Base-by-base conservation (phyloP, 2,113 vertebrate genomes). In the Nestor notabilis region DNA sequence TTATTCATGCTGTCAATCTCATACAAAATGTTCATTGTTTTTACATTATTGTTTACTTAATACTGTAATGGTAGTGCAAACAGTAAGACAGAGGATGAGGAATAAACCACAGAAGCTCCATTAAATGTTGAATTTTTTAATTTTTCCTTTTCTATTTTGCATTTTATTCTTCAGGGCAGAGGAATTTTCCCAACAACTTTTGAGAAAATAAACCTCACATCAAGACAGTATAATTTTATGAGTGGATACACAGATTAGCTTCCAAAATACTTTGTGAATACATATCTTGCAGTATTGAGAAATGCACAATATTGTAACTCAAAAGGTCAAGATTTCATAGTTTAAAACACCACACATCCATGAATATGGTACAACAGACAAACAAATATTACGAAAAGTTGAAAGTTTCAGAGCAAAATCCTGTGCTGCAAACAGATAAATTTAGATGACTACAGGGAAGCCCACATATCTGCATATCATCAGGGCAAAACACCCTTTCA, bases 151-250 rank as follows among this genome's bases (percentile, higher is more conserved):
- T 53, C 61, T 41, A 91, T 49, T 74, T 88, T 55, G 12, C 27
- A 63, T 86, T 83, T 83, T 90, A 19, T 61, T 93, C 46, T 89
- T 81, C 80, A 92, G 60, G 10, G 68, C 91, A 68, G 23, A 78
- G 43, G 49, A 91, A 81, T 49, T 82, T 61, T 23, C 33, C 19
- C 9, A 49, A 27, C 41, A 68, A 78, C 68, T 75, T 1, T 55
- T 75, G 18, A 89, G 83, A 89, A 90, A 92, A 87, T 25, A 81
- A 95, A 84, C 50, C 47, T 87, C 68, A 83, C 64, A 78, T 68
- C 83, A 89, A 83, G 76, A 49, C 55, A 52, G 11, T 23, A 28
- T 78, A 83, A 87, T 78, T 93, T 87, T 50, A 65, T 27, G 39
- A 93, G 56, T n/a, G 75, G 80, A 63, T 79, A 70, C 52, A 89